Conservation (phyloP, 2,888 invertebrate species). For the Myathropa florea region DNA sequence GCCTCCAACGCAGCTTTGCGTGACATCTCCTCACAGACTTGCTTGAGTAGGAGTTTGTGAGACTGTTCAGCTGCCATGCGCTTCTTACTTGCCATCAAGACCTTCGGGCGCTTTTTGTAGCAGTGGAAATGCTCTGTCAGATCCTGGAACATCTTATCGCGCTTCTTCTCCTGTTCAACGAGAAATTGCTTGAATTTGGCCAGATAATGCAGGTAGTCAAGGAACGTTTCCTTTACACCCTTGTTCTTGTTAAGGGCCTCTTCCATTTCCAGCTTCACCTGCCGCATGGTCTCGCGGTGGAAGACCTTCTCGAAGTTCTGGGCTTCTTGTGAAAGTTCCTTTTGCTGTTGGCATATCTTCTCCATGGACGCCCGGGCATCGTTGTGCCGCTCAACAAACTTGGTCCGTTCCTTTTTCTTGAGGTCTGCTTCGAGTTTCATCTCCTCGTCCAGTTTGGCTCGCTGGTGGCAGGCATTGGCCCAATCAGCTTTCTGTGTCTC, state of each 20-base stretch:
- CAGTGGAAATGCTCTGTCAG: conserved; percentile 73
- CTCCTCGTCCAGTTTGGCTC: conserved; percentile 13
- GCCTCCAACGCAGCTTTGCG: conserved; percentile 73
- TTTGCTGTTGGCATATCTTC: conserved; percentile 72
- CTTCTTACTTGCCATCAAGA: conserved; percentile 70
- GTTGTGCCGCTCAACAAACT: conserved; percentile 70
- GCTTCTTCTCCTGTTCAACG: conserved; percentile 73
- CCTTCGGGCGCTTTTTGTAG: conserved; percentile 73
- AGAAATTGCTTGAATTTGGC: conserved; percentile 74
- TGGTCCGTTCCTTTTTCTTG: conserved; percentile 72
- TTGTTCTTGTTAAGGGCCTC: conserved; percentile 67
- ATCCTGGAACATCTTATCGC: conserved; percentile 72
- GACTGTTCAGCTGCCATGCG: conserved; percentile 73
- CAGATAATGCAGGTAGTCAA: conserved; percentile 76
- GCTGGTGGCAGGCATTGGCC: background rate
- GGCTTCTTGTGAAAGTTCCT: conserved; percentile 72
- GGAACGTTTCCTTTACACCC: conserved; percentile 72
- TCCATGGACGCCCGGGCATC: background rate
- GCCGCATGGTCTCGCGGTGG: conserved; percentile 73
- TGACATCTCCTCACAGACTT: conserved; percentile 76
- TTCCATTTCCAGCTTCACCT: conserved; percentile 73
- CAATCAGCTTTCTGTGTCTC: conserved; percentile 58
- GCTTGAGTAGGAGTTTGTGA: conserved; percentile 74
- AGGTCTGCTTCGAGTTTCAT: conserved; percentile 70
- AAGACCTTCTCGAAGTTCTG: conserved; percentile 74